phyloP scores from a whole-genome alignment of 2,113 vertebrate species.

The Tetrax tetrax region DNA sequence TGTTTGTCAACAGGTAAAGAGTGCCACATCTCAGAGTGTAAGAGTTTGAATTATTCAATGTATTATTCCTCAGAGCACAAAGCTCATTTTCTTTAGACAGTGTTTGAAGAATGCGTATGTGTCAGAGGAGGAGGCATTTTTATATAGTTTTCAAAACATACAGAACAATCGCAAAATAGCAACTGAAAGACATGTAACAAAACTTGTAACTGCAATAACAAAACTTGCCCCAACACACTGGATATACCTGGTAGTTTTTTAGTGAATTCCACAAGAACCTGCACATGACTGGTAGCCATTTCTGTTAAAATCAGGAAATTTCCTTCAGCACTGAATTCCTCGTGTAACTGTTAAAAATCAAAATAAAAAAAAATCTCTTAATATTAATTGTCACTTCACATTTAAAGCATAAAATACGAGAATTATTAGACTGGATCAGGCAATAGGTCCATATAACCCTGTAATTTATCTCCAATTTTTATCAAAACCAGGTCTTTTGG shows the following conservation, averaged over 20 bases:
- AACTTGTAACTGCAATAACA: background rate
- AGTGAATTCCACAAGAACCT: conserved; percentile 97
- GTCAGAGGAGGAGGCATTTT: background rate
- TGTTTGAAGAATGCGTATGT: background rate
- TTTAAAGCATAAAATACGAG: background rate
- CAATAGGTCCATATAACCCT: background rate
- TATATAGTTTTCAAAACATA: background rate
- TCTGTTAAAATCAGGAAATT: conserved; percentile 97
- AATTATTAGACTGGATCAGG: background rate
- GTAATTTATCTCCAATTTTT: background rate
- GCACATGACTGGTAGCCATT: conserved; percentile 96
- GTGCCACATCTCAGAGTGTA: background rate
- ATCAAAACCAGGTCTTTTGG: background rate
- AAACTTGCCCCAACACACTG: background rate
- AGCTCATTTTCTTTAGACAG: background rate
- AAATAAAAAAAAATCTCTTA: conserved; percentile 28
- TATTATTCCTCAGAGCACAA: background rate
- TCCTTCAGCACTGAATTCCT: conserved; percentile 91
- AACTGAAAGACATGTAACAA: background rate
- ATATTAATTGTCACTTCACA: background rate
- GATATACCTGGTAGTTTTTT: conserved; percentile 93
- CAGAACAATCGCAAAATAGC: background rate
- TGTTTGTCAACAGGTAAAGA: background rate
- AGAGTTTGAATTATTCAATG: background rate
- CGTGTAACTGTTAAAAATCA: conserved; percentile 83